Conservation (phyloP, 1,140 invertebrate species). For the Ceratitis capitata region DNA sequence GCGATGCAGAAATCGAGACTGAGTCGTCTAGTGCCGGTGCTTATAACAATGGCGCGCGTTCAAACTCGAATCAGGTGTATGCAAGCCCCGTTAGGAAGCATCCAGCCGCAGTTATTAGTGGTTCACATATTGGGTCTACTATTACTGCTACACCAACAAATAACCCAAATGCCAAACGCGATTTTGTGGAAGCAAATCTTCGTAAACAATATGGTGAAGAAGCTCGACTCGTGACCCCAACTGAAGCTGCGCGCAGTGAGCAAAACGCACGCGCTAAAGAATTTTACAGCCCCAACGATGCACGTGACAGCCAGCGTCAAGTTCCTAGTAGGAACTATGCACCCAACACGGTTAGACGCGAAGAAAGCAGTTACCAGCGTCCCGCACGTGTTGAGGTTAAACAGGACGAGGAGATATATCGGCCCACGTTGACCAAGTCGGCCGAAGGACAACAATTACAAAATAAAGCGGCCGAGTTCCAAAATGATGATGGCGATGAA, state of each 20-base stretch:
- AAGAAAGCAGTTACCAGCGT: conserved; percentile 50
- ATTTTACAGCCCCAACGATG: conserved; percentile 48
- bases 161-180: conserved; percentile 53
- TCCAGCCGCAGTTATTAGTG: conserved; percentile 47
- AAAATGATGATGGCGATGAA: conserved; percentile 17
- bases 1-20: conserved; percentile 17
- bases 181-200: conserved; percentile 54
- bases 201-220: conserved; percentile 46
- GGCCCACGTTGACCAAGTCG: background rate
- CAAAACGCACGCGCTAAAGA: conserved; percentile 31
- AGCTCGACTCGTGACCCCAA: conserved; percentile 39
- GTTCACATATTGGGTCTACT: conserved; percentile 53
- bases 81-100: conserved; percentile 45
- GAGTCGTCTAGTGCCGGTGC: conserved; percentile 24
- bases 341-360: background rate
- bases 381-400: conserved; percentile 43
- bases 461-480: background rate
- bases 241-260: conserved; percentile 41
- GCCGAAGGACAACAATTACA: background rate
- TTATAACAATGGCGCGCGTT: background rate
- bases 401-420: background rate
- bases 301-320: conserved; percentile 53
- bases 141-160: conserved; percentile 59
- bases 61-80: conserved; percentile 3
- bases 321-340: conserved; percentile 36